Percentiles rank a stretch among this genome's conserved stretches.
These are phyloP conservation scores for Galaxias olidus DNA, from an alignment of 2,797 vertebrate species.

Conservation along the genomic window DNA sequence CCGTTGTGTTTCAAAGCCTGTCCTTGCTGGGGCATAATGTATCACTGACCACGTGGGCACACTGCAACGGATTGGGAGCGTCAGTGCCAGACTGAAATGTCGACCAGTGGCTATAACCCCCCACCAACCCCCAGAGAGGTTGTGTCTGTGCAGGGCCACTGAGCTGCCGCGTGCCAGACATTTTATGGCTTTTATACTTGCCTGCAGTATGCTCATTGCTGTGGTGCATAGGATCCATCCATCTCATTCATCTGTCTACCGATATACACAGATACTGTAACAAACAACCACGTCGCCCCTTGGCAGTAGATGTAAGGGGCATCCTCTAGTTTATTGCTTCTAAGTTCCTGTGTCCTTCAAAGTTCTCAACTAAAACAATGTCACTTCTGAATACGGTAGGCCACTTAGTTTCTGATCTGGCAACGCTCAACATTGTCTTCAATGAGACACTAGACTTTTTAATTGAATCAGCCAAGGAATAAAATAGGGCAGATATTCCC, in stretches of 20 bases:
- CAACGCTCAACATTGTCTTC: conserved; percentile 52
- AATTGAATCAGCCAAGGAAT: conserved; percentile 67
- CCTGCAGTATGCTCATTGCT: conserved; percentile 30
- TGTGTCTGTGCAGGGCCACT: conserved; percentile 35
- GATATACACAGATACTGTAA: no score
- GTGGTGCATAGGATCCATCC: conserved; percentile 7
- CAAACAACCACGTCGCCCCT: no score
- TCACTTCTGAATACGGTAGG: conserved; percentile 31
- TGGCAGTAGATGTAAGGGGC: no score
- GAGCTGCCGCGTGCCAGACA: conserved; percentile 27
- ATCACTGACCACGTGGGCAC: conserved; percentile 44
- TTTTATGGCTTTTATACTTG: conserved; percentile 16
- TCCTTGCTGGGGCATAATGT: conserved; percentile 52
- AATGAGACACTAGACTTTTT: conserved; percentile 52
- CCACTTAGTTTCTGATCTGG: conserved; percentile 64
- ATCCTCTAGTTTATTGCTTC: no score
- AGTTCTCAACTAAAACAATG: neutral
- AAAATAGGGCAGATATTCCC: conserved; percentile 62
- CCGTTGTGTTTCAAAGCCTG: conserved; percentile 44
- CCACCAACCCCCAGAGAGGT: conserved; percentile 29
- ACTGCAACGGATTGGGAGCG: conserved; percentile 35
- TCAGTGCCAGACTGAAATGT: conserved; percentile 46
- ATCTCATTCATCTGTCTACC: conserved; percentile 19
- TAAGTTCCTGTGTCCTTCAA: no score
- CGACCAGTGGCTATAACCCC: conserved; percentile 18